Evolutionary conservation across 64 coral and sea anemone genomes (phyloP).

Genomic region (Platygyra sinensis): DNA sequence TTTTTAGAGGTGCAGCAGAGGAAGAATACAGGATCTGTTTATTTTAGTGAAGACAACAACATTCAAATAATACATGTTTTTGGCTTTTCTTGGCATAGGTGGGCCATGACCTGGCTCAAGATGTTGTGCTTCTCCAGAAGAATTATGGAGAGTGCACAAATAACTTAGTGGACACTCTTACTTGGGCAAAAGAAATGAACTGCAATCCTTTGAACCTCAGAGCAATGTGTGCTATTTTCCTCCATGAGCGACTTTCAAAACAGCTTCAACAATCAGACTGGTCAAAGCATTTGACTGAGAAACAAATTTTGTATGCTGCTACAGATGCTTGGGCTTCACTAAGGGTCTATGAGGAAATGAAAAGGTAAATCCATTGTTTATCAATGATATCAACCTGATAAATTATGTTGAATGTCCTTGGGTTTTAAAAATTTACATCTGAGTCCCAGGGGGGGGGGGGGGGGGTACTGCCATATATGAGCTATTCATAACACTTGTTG

Average conservation of each 20-base stretch:
- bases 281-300: slow-evolving; percentile 61
- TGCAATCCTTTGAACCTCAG: slow-evolving; percentile 66
- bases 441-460: too few species aligned
- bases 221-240: slow-evolving; percentile 78
- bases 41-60: neutral
- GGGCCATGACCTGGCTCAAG: slow-evolving; percentile 73
- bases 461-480: too few species aligned
- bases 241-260: slow-evolving; percentile 67
- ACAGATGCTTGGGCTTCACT: slow-evolving; percentile 91
- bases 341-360: slow-evolving; percentile 86
- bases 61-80: neutral
- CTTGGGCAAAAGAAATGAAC: slow-evolving; percentile 71
- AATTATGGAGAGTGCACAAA: slow-evolving; percentile 46
- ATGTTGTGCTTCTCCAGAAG: slow-evolving; percentile 61
- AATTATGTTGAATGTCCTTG: too few species aligned
- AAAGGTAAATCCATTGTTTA: slow-evolving; percentile 52
- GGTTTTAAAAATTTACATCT: too few species aligned
- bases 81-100: slow-evolving; percentile 6
- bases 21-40: neutral
- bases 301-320: slow-evolving; percentile 79
- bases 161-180: slow-evolving; percentile 73
- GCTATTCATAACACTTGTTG: too few species aligned
- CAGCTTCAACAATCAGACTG: slow-evolving; percentile 70
- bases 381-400: neutral
- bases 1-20: neutral